Base-by-base conservation (phyloP, 1,140 invertebrate species). In the Brachionus angularis region DNA sequence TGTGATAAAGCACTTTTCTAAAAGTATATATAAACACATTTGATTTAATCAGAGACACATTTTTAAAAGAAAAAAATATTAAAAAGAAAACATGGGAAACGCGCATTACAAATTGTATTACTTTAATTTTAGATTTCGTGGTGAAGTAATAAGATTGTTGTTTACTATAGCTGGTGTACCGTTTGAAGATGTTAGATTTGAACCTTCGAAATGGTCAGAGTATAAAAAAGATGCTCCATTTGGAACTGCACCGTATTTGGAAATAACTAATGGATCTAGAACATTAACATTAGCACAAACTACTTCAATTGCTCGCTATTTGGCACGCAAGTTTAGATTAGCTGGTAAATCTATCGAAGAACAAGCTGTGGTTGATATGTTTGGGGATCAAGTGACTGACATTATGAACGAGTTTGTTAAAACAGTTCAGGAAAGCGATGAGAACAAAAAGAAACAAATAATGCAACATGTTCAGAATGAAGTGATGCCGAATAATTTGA, bases 221-320 rank as follows among this genome's bases (percentile, higher is more conserved):
- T 34, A 18, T 12, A 69, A 69, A 36, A 10, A 14, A 4, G 5
- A 5, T 14, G 23, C 62, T 1, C 74, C 73, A 10, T 74, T 72
- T 62, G 73, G 73, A 12, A 58, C 72, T 29, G 25, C 72, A 27
- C 74, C 62, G 10, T 55, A 29, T 34, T 31, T 55, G 4, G 25
- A 55, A 55, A 16, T 55, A 5, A 33, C 52, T 3, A 55, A 5
- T 36, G 52, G 52, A 18, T 55, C 52, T 3, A n/a, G 34, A 55
- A 55, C 27, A 21, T 3, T 55, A 18, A n/a, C 8, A 7, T 5
- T 55, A n/a, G 16, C 27, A 8, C 27, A 55, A 34, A 33, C 52
- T 10, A 8, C 18, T 7, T 14, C 52, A 27, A 55, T 55, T 7
- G 58, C 58, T 1, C 10, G 58, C 18, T 62, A 62, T 25, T 12